Base-by-base conservation (phyloP, 92 coral and sea anemone species). In the Palythoa grandiflora region DNA sequence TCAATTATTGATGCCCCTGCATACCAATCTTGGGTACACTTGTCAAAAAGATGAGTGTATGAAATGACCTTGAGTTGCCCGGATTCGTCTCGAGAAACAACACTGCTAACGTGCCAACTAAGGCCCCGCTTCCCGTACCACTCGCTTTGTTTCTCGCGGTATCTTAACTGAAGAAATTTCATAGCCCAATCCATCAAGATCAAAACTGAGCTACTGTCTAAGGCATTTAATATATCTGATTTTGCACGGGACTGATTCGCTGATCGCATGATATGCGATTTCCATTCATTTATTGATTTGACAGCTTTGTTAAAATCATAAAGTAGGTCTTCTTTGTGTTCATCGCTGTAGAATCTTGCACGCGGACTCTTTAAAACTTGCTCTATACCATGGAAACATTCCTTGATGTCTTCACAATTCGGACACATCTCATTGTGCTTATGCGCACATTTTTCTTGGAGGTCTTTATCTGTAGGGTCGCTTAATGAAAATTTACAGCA, bases 401-500 rank as follows among this genome's bases (percentile, higher is more conserved):
- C 40, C 40, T 35, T 71, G 75, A 71, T 71, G 75, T 71, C 75
- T 35, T 71, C 75, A 71, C 75, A 71, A 35, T 70, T 28, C 39
- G 74, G 47, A 14, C 74, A 70, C 74, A 35, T 35, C 47, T 35
- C 75, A 8, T 35, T 71, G 47, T 71, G 75, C 47, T 71, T 10
- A 38, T 71, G 75, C 44, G 38, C 47, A 38, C 75, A 71, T 71
- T 71, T 35, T 38, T 71, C 75, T 71, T 71, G 75, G 44, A 71
- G 75, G 47, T 71, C 75, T 71, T 71, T 35, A 71, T 70, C 70
- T 63, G 20, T 35, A 63, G 75, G 75, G 73, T 90, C 90, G 59
- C 93, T 90, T 37, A 90, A 47, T 9, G 88, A 44, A 79, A 53
- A 86, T 36, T 61, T 71, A 5, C 93, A 60, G 72, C 93, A 91